Percentiles rank a stretch among this genome's conserved stretches.
These are phyloP conservation scores for Drymonia ruficornis DNA, from an alignment of 2,888 invertebrate genomes.

Conservation along the genomic window DNA sequence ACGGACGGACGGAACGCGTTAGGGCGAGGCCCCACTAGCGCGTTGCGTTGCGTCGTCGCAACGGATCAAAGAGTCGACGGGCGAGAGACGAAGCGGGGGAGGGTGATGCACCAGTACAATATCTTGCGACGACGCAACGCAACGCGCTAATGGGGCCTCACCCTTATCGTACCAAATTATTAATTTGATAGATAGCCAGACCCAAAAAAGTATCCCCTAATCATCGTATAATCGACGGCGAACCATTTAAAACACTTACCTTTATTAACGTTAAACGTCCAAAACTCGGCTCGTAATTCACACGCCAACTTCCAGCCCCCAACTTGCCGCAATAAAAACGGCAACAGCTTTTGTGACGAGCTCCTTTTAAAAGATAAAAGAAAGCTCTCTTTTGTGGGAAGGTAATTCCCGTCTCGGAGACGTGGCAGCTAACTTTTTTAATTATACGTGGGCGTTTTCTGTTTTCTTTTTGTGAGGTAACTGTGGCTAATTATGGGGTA, in stretches of 20 bases:
- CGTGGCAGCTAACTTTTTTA: conserved; percentile 1
- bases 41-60: too few relatives aligned
- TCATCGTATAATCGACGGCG: background rate
- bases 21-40: too few relatives aligned
- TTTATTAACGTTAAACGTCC: background rate
- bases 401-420: background rate
- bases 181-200: background rate
- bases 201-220: background rate
- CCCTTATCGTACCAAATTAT: too few relatives aligned
- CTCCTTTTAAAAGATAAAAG: conserved; percentile 6
- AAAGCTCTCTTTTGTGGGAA: conserved; percentile 5
- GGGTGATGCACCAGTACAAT: too few relatives aligned
- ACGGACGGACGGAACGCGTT: too few relatives aligned
- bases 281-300: background rate
- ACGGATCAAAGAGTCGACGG: too few relatives aligned
- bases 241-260: conserved; percentile 1
- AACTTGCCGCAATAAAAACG: conserved; percentile 1
- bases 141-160: too few relatives aligned
- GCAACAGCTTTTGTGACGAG: background rate
- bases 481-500: background rate
- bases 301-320: background rate
- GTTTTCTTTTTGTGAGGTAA: background rate
- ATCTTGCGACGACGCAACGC: too few relatives aligned
- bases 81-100: too few relatives aligned
- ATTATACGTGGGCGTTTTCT: background rate